Percentiles rank a stretch among this genome's conserved stretches.
Evolutionary conservation across 2,113 vertebrate genomes (phyloP).

Genomic region (Ahaetulla prasina): DNA sequence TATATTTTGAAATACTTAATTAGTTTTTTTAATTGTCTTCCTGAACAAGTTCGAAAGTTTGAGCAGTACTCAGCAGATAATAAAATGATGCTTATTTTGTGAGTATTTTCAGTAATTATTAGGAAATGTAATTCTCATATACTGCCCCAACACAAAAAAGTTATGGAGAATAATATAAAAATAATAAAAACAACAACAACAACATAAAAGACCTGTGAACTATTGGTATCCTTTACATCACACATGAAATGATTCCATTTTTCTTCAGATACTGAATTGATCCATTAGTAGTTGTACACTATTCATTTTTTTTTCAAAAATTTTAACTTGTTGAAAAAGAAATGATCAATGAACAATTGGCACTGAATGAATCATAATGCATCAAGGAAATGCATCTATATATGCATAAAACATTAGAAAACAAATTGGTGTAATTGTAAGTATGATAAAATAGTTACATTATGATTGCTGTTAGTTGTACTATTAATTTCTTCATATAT

Average conservation of each 20-base stretch:
- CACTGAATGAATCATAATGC: background rate
- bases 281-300: background rate
- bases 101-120: background rate
- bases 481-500: background rate
- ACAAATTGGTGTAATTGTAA: background rate
- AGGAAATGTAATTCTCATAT: background rate
- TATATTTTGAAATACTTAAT: background rate
- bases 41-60: conserved; percentile 30
- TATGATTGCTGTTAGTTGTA: background rate
- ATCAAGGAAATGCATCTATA: background rate
- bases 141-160: background rate
- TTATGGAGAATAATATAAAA: background rate
- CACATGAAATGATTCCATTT: background rate
- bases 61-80: conserved; percentile 26
- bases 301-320: background rate
- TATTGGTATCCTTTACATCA: background rate
- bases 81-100: background rate
- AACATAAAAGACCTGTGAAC: background rate
- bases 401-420: background rate
- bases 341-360: background rate
- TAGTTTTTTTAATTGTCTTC: conserved; percentile 33
- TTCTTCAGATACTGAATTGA: background rate
- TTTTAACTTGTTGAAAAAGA: background rate
- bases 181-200: background rate
- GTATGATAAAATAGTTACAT: background rate